These are phyloP conservation scores for Aurelia aurita DNA, from an alignment of 30 jellyfish, hydroid and myxozoan genomes.

Conservation along the genomic window DNA sequence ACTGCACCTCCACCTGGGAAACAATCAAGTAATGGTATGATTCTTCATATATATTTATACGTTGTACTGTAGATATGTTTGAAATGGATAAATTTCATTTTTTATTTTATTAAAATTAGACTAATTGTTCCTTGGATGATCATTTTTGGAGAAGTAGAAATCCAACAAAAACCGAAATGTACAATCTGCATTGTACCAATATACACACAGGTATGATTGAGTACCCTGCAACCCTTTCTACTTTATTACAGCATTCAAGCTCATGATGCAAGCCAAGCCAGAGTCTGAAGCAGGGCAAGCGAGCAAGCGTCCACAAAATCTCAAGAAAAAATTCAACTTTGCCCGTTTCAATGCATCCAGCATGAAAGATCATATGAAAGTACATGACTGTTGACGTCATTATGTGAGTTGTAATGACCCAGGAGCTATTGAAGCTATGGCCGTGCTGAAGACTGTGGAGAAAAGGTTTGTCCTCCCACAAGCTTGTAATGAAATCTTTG, in stretches of 20 bases:
- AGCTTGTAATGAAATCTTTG: background rate
- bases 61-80: no score
- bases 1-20: no score
- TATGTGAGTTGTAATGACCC: slow-evolving; percentile 14
- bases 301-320: background rate
- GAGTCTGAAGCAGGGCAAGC: background rate
- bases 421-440: slow-evolving; percentile 15
- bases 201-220: background rate
- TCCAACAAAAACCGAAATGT: no score
- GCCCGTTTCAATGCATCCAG: slow-evolving; percentile 24
- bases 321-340: background rate
- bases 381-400: slow-evolving; percentile 14
- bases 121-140: no score
- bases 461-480: slow-evolving; percentile 1
- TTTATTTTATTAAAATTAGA: no score
- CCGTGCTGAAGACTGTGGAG: background rate
- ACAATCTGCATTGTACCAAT: no score
- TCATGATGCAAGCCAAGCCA: slow-evolving; percentile 7
- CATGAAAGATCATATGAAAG: slow-evolving; percentile 7
- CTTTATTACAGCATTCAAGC: slow-evolving; percentile 7
- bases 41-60: no score
- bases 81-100: no score
- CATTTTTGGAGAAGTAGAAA: no score
- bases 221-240: background rate
- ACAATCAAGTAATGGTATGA: no score